These are phyloP conservation scores for Tetramorium simillimum DNA, from an alignment of 1,140 invertebrate genomes.

Conservation along the genomic window DNA sequence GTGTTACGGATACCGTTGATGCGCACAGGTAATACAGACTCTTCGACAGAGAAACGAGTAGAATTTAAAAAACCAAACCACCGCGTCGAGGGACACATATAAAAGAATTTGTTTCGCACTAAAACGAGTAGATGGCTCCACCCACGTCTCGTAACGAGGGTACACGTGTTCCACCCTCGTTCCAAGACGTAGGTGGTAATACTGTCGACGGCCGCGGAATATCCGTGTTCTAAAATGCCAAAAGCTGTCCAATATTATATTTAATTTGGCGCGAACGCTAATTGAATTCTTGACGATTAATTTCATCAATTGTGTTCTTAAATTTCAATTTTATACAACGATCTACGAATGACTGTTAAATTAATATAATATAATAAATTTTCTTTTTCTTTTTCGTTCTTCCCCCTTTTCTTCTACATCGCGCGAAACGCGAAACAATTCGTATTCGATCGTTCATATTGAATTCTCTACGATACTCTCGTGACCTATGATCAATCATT, in stretches of 20 bases:
- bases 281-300: neutral
- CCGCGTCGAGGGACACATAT: neutral
- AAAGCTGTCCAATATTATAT: neutral
- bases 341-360: neutral
- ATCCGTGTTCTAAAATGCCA: neutral
- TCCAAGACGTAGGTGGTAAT: neutral
- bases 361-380: too few relatives aligned
- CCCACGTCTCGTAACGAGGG: constrained; percentile 17
- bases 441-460: neutral
- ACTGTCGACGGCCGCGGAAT: neutral
- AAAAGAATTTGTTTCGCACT: constrained; percentile 37
- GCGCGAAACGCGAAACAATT: neutral
- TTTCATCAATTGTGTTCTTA: neutral
- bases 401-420: neutral
- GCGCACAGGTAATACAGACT: constrained; percentile 53
- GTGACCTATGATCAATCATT: neutral
- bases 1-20: neutral
- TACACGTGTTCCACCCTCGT: constrained; percentile 30
- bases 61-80: constrained; percentile 58
- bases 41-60: constrained; percentile 22
- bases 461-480: neutral
- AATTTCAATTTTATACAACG: neutral
- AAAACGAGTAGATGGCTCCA: constrained; percentile 70
- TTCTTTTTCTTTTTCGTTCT: neutral
- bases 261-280: neutral